A percentile compares a stretch with the other conserved stretches of the same genome.
phyloP scores from a whole-genome alignment of 2,888 invertebrate genomes.

The Phymatocera aterrima region DNA sequence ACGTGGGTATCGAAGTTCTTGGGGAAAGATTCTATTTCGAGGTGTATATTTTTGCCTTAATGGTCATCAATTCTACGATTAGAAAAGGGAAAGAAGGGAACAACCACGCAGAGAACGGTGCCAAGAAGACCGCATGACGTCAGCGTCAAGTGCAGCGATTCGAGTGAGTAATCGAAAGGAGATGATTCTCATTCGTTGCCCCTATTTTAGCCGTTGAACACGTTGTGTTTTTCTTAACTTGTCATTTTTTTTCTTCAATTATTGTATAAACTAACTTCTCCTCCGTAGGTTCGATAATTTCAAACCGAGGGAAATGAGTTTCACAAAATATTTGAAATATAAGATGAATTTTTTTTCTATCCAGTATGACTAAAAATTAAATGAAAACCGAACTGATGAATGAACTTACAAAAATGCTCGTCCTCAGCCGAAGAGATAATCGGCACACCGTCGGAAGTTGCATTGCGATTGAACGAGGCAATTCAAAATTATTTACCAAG shows the following conservation, averaged over 20 bases:
- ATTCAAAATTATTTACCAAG: conserved; percentile 32
- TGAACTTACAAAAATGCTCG: not conserved
- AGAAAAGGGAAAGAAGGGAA: conserved; percentile 40
- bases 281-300: too few relatives aligned
- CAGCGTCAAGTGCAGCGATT: conserved; percentile 46
- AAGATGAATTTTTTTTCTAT: not conserved
- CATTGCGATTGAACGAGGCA: conserved; percentile 34
- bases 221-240: not conserved
- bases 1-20: not conserved
- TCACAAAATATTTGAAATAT: not conserved
- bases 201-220: not conserved
- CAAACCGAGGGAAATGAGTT: not conserved
- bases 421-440: conserved; percentile 47
- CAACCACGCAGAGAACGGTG: conserved; percentile 19
- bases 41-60: conserved; percentile 43
- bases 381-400: not conserved
- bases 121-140: conserved; percentile 44
- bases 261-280: not conserved
- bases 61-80: conserved; percentile 42
- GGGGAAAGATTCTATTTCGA: conserved; percentile 40
- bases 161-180: conserved; percentile 39
- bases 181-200: conserved; percentile 27
- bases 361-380: not conserved
- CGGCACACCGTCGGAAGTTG: conserved; percentile 48
- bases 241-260: too few relatives aligned